Conservation (phyloP, 2,113 vertebrate species). For the Clarias gariepinus region DNA sequence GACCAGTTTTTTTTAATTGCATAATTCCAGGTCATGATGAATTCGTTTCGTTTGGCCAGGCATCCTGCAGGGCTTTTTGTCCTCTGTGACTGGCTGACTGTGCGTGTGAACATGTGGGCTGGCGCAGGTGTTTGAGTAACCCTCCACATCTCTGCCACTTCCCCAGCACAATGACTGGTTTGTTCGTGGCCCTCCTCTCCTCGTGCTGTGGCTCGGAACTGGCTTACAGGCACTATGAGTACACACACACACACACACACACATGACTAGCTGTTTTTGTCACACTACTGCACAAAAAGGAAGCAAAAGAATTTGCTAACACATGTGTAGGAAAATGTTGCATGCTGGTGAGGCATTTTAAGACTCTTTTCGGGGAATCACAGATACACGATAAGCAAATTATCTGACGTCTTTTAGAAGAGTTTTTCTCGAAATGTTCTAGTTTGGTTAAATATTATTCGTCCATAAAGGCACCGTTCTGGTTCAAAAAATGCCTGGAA, state of each 20-base stretch:
- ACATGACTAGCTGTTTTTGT: not conserved
- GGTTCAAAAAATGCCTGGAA: not conserved
- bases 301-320: not conserved
- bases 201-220: not conserved
- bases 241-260: not conserved
- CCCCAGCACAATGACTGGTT: conserved; percentile 39
- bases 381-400: not conserved
- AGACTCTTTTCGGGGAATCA: not conserved
- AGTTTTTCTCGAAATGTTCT: not conserved
- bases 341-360: not conserved
- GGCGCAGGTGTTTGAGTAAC: conserved; percentile 42
- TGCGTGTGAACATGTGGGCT: conserved; percentile 40
- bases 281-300: conserved; percentile 1
- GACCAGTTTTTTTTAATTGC: not conserved
- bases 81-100: conserved; percentile 15
- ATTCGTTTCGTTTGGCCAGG: not conserved
- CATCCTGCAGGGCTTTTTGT: not conserved
- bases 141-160: conserved; percentile 27
- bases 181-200: conserved; percentile 18
- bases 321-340: not conserved
- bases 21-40: conserved; percentile 18
- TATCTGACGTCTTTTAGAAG: not conserved
- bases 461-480: not conserved
- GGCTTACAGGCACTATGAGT: conserved; percentile 4
- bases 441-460: not conserved